Evolutionary conservation across 1,140 invertebrate species (phyloP), one percentile per base, ranked within the genome.

Genomic region (Drosophila littoralis): DNA sequence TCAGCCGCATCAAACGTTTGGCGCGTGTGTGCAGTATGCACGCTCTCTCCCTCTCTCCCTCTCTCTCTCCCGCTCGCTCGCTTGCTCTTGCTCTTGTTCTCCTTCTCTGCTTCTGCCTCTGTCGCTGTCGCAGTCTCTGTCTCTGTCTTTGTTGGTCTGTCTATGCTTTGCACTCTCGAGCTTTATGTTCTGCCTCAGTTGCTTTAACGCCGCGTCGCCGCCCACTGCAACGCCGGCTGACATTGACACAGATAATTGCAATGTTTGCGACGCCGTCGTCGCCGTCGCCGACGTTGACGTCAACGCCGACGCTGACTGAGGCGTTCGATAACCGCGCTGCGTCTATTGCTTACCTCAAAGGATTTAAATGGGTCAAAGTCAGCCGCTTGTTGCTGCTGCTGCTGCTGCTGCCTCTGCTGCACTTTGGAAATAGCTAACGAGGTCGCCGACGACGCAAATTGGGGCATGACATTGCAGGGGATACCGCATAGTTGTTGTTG

Each of bases 281-380:
- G 46, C 32, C 48, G 73, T 48, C 61, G 60, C 46, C 17, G 74
- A 7, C 54, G 80, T 48, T 22, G 22, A 22, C 22, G 22, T 22
- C 22, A 22, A 28, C 40, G 46, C 5, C 50, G 57, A 12, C 51
- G 68, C 55, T 63, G 51, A 17, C 15, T 28, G 22, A 35, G 2
- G 36, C 36, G 60, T 33, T 48, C 52, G 61, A 52, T 46, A 46
- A 45, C 13, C 51, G 12, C 46, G 40, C 43, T 51, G 74, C 36
- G 70, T 84, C 83, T 88, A 88, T 61, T 88, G 83, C 59, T 79
- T 75, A 79, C 83, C 79, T 79, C 85, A 84, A 89, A 88, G 84
- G 84, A 89, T 90, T 81, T 90, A 89, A 89, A 89, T 89, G 61
- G 84, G 84, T 89, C 84, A 89, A 89, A 84, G 84, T 90, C 85